Evolutionary conservation across 2,113 vertebrate genomes (phyloP).

Genomic region (human): GRCh38 chr3:99796501-99797000

Average conservation of each 20-base stretch:
- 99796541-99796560: constrained; percentile 61
- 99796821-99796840: not conserved
- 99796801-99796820: not conserved
- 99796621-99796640: not conserved
- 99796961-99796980: not conserved
- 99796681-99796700: not conserved
- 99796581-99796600: constrained; percentile 56
- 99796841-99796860: not conserved
- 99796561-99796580: constrained; percentile 64
- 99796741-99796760: not conserved
- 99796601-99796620: not conserved
- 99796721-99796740: not conserved
- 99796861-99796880: not conserved
- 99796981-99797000: constrained; percentile 23
- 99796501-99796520: constrained; percentile 70
- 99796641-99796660: not conserved
- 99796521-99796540: constrained; percentile 67
- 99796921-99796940: not conserved
- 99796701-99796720: not conserved
- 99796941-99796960: not conserved
- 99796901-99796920: not conserved
- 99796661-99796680: not conserved
- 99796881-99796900: not conserved
- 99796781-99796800: not conserved
- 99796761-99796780: not conserved